A percentile compares a stretch with the other conserved stretches of the same genome.
phyloP scores from a whole-genome alignment of 2,888 invertebrate genomes.

The Aspidiotus rigidus region DNA sequence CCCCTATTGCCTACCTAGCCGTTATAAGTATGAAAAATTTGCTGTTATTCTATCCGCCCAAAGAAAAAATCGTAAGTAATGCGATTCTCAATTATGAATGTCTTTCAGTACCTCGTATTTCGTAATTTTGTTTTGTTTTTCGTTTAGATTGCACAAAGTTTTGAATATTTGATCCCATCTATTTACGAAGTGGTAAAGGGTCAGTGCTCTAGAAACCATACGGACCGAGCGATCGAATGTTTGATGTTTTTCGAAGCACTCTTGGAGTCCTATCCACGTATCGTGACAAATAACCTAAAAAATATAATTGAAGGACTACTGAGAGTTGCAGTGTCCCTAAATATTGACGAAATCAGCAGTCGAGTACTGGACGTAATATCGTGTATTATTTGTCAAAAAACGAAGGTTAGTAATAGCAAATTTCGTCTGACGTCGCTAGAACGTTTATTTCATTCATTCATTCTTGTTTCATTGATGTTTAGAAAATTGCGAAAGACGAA shows the following conservation, averaged over 20 bases:
- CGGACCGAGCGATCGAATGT: slow-evolving; percentile 27
- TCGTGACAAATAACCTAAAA: slow-evolving; percentile 17
- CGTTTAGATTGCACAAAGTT: slow-evolving; percentile 21
- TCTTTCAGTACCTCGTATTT: background rate
- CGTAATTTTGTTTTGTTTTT: slow-evolving; percentile 2
- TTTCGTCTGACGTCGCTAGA: background rate
- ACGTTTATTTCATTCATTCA: background rate
- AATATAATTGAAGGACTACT: slow-evolving; percentile 15
- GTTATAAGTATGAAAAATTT: slow-evolving; percentile 27
- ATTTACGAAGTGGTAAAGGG: slow-evolving; percentile 23
- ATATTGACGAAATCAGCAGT: slow-evolving; percentile 25
- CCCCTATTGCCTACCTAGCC: slow-evolving; percentile 17
- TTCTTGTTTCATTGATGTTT: background rate
- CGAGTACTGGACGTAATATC: slow-evolving; percentile 19
- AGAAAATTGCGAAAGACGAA: slow-evolving; percentile 29
- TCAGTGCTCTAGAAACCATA: slow-evolving; percentile 19
- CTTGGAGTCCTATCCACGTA: slow-evolving; percentile 15
- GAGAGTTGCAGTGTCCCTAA: slow-evolving; percentile 16
- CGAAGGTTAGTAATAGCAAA: slow-evolving; percentile 9
- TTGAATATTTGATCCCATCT: slow-evolving; percentile 23
- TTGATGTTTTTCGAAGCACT: slow-evolving; percentile 24
- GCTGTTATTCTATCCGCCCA: slow-evolving; percentile 9
- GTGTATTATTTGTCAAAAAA: slow-evolving; percentile 21
- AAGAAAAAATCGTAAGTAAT: slow-evolving; percentile 17
- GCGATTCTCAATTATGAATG: background rate